Base-by-base conservation (phyloP, 2,797 vertebrate genomes). In the Syngnathus rostellatus region DNA sequence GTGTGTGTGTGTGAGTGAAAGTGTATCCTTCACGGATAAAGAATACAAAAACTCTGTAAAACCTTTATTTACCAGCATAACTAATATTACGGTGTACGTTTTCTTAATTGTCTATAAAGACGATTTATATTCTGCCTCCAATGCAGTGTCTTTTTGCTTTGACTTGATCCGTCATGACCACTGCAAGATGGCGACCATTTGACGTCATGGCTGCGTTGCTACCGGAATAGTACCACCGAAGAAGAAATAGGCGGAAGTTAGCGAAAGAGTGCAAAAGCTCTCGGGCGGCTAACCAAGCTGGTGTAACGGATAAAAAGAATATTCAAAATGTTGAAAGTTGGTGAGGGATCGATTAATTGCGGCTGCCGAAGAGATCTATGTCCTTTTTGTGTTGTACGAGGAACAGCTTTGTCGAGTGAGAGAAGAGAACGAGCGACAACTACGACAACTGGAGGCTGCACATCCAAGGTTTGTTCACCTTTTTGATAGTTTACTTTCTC, bases 161-260 rank as follows among this genome's bases (percentile, higher is more conserved):
- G 17, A 19, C 48, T n/a, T 17, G 19, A 50, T 7, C 19, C 0
- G 48, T 19, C 48, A 50, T 17, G n/a, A 19, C 48, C 17, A 17
- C 48, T 19, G 48, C 16, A 50, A 50, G 48, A 17, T 17, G 45
- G 45, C 12, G 45, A 16, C 55, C 6, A 14, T 16, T 25, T 57
- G 12, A 31, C 54, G 12, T 37, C 23, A 14, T 5, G 11, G 11
- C 2, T 54, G 5, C 53, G 5, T 23, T 7, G 11, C 25, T 2
- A 12, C 51, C 21, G 53, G 5, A 12, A 25, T 23, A 1, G 21
- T 31, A 31, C 25, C 25, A 16, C 12, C 25, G 55, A 58, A 58
- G 57, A 37, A 19, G 37, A 37, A 25, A n/a, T 39, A 59, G 37
- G 57, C 57, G 57, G 57, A 59, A 59, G 57, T 59, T 16, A 39